Percentiles rank a stretch among this genome's conserved stretches.
Evolutionary conservation across 2,888 invertebrate genomes (phyloP).

Genomic region (Erebia ligea): DNA sequence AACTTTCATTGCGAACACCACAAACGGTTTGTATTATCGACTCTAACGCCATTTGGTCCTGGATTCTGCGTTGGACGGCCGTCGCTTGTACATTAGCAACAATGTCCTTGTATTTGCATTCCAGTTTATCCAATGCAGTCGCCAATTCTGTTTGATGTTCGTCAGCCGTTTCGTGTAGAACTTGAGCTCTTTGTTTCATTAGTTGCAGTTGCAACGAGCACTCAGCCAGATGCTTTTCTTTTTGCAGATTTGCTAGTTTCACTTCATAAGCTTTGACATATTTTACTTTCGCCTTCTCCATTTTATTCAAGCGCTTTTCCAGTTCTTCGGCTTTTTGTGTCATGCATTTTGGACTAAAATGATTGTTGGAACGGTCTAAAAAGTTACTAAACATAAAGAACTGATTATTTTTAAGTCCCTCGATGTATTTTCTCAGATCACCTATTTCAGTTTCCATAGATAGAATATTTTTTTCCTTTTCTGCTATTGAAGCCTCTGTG

Average conservation of each 20-base stretch:
- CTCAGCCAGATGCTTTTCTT: constrained; percentile 68
- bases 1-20: constrained; percentile 51
- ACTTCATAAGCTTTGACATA: constrained; percentile 59
- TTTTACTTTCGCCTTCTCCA: constrained; percentile 66
- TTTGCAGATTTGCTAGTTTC: constrained; percentile 62
- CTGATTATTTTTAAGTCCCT: constrained; percentile 59
- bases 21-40: constrained; percentile 66
- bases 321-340: constrained; percentile 49
- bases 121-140: constrained; percentile 66
- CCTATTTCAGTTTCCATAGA: constrained; percentile 59
- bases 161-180: constrained; percentile 61
- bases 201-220: constrained; percentile 70
- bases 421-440: constrained; percentile 53
- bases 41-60: constrained; percentile 70
- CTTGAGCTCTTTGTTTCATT: constrained; percentile 65
- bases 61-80: constrained; percentile 69
- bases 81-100: constrained; percentile 73
- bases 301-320: constrained; percentile 65
- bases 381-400: constrained; percentile 55
- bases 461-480: constrained; percentile 59
- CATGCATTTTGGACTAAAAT: constrained; percentile 34
- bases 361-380: constrained; percentile 53
- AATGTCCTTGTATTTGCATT: constrained; percentile 72
- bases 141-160: constrained; percentile 65
- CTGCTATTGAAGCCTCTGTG: constrained; percentile 51